phyloP scores from a whole-genome alignment of 1,140 invertebrate species.

The Berghia stephanieae region DNA sequence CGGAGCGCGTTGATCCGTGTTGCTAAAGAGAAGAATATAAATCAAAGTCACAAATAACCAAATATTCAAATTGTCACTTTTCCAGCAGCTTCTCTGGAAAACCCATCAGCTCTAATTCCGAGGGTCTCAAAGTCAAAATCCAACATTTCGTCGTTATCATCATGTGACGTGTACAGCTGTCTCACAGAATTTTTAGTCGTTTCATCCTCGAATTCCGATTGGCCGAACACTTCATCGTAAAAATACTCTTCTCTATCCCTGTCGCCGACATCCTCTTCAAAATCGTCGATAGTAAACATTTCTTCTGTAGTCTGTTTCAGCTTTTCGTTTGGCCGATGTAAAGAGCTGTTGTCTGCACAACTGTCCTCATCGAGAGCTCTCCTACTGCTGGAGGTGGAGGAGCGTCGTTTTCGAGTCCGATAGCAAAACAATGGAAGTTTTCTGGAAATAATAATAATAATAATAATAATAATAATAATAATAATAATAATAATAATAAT shows the following conservation, averaged over 20 bases:
- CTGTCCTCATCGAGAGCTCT: conserved; percentile 16
- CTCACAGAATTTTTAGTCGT: conserved; percentile 21
- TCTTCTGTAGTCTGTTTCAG: background rate
- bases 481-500: background rate
- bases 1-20: too few relatives aligned
- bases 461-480: too few relatives aligned
- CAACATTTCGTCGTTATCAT: conserved; percentile 8
- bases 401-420: background rate
- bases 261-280: conserved; percentile 7
- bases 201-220: conserved; percentile 28
- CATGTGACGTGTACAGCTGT: background rate
- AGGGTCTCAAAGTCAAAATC: conserved; percentile 31
- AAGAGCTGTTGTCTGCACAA: background rate
- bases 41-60: too few relatives aligned
- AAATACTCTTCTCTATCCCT: conserved; percentile 16
- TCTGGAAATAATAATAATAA: background rate
- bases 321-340: background rate
- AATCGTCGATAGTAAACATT: conserved; percentile 19
- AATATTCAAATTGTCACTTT: too few relatives aligned
- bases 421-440: conserved; percentile 5
- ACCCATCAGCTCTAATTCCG: conserved; percentile 21
- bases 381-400: conserved; percentile 25
- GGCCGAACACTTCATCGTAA: conserved; percentile 31
- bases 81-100: too few relatives aligned
- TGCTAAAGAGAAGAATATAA: too few relatives aligned